phyloP scores from a whole-genome alignment of 2,888 invertebrate species.

The Anagyrus pseudococci region DNA sequence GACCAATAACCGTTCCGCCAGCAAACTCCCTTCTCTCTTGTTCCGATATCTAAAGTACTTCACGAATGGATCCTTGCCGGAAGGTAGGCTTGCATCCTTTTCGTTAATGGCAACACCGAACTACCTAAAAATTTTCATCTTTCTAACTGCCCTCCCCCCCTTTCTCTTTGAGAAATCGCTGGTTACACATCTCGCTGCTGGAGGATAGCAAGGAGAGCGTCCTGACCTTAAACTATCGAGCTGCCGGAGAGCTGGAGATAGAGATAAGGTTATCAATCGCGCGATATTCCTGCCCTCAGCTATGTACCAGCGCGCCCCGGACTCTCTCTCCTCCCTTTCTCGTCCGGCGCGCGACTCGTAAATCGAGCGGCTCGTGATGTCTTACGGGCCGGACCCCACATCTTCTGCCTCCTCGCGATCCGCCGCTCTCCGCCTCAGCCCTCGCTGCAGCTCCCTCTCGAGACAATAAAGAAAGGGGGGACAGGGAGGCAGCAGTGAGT shows the following conservation, averaged over 20 bases:
- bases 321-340: too few species aligned
- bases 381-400: constrained; percentile 11
- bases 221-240: background rate
- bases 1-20: too few species aligned
- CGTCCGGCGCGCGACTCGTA: constrained; percentile 28
- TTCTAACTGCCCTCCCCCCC: constrained; percentile 18
- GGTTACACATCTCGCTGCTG: too few species aligned
- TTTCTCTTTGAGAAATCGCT: too few species aligned
- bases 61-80: constrained; percentile 27
- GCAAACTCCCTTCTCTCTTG: too few species aligned
- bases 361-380: constrained; percentile 33
- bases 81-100: constrained; percentile 30
- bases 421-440: too few species aligned
- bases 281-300: constrained; percentile 18
- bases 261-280: constrained; percentile 37
- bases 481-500: too few species aligned
- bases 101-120: constrained; percentile 14
- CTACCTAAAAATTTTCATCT: constrained; percentile 1
- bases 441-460: too few species aligned
- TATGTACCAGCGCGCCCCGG: background rate
- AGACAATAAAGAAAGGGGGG: too few species aligned
- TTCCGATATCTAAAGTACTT: constrained; percentile 14
- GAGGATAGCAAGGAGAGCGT: background rate
- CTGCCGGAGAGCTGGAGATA: background rate
- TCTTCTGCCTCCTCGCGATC: background rate